These are phyloP conservation scores for Stichodactyla helianthus DNA, from an alignment of 64 coral and sea anemone species.

Conservation along the genomic window DNA sequence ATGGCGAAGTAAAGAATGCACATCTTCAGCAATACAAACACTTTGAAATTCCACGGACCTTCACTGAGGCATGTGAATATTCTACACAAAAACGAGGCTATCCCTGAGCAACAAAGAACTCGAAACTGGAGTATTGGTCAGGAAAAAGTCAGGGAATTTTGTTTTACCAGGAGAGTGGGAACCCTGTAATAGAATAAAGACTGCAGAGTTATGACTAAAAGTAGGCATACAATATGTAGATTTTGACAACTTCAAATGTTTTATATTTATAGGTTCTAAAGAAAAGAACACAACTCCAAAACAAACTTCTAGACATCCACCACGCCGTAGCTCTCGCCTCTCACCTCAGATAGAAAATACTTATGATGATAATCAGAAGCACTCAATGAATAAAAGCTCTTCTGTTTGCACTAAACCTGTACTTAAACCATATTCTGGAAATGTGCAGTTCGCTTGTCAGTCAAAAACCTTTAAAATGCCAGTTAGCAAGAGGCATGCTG, in stretches of 20 bases:
- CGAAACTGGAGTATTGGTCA: no score
- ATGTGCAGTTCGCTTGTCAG: slow-evolving; percentile 31
- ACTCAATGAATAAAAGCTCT: background rate
- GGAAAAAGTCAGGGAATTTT: no score
- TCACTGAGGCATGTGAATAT: no score
- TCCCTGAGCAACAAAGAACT: no score
- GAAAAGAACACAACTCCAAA: background rate
- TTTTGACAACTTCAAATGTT: background rate
- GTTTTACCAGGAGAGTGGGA: no score
- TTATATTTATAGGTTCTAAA: background rate
- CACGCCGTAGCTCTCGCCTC: slow-evolving; percentile 48
- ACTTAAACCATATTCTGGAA: slow-evolving; percentile 44
- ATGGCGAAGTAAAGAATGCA: no score
- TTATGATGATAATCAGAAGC: slow-evolving; percentile 17
- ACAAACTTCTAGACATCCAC: background rate
- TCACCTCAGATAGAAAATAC: slow-evolving; percentile 41
- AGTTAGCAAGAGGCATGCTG: slow-evolving; percentile 1
- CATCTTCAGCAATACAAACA: no score
- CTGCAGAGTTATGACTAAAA: no score
- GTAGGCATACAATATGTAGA: no score
- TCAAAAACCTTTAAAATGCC: slow-evolving; percentile 50
- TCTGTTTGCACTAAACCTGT: slow-evolving; percentile 4
- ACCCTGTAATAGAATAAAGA: no score
- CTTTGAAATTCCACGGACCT: no score
- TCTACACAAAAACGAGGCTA: no score